Conservation (phyloP, 2,888 invertebrate species). For the Sipha maydis region DNA sequence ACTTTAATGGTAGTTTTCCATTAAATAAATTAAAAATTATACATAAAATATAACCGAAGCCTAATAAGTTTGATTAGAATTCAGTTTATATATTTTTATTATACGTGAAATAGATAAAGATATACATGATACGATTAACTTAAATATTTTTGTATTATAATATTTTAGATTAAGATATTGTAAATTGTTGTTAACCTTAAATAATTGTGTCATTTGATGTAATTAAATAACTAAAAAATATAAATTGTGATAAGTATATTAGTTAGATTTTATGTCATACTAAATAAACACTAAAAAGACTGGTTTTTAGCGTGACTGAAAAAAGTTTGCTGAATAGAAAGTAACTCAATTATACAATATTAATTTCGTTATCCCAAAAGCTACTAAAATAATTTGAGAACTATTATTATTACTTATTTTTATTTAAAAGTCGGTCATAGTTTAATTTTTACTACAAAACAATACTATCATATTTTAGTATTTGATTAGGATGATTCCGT, state of each 20-base stretch:
- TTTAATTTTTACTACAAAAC: not conserved
- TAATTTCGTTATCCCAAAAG: constrained; percentile 4
- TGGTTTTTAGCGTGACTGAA: constrained; percentile 26
- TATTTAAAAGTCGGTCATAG: constrained; percentile 33
- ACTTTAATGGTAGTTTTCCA: not conserved
- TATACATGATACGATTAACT: no score
- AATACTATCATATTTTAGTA: not conserved
- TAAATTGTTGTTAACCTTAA: not conserved
- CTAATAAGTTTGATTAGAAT: not conserved
- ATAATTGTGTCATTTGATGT: not conserved
- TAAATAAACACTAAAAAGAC: constrained; percentile 29
- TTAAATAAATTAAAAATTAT: not conserved
- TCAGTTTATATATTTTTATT: not conserved
- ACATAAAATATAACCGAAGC: not conserved
- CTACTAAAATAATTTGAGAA: not conserved
- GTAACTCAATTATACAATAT: constrained; percentile 39
- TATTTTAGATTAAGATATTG: no score
- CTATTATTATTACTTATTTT: not conserved
- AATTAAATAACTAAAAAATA: not conserved
- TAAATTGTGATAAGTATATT: not conserved
- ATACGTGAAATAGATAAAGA: not conserved
- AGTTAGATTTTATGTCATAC: not conserved
- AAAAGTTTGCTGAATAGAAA: constrained; percentile 46
- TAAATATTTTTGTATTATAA: no score
- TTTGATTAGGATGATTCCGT: not conserved